Evolutionary conservation across 2,888 invertebrate species (phyloP).

Genomic region (Drosophila neoperkinsi): DNA sequence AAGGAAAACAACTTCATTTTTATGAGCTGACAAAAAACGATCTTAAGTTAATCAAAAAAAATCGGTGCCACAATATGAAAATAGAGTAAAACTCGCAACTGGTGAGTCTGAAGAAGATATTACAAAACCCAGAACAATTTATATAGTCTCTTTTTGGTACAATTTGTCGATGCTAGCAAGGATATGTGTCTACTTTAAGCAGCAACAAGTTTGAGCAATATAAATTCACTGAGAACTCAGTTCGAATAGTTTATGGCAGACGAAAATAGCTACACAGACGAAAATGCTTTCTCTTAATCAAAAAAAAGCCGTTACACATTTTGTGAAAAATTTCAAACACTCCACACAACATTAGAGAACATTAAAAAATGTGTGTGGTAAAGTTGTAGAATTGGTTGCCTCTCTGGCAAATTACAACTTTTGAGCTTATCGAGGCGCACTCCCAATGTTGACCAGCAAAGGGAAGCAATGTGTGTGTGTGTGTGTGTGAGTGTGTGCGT

Average conservation of each 20-base stretch:
- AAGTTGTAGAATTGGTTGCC: constrained; percentile 19
- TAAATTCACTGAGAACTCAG: not conserved
- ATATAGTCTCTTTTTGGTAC: too few species aligned
- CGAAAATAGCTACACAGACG: not conserved
- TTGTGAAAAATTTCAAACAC: not conserved
- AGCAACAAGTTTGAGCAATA: not conserved
- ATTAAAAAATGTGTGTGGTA: constrained; percentile 2
- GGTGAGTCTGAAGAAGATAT: not conserved
- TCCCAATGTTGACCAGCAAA: constrained; percentile 10
- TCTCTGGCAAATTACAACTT: constrained; percentile 49
- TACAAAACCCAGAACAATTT: not conserved
- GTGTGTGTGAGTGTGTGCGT: constrained; percentile 1
- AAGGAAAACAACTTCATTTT: not conserved
- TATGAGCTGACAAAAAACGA: not conserved
- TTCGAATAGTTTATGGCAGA: not conserved
- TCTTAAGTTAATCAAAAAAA: not conserved
- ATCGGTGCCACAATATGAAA: not conserved
- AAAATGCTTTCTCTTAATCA: not conserved
- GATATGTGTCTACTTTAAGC: not conserved
- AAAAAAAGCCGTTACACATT: not conserved
- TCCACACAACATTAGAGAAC: not conserved
- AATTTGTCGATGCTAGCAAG: not conserved
- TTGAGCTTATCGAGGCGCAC: constrained; percentile 66
- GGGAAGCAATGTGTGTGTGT: not conserved
- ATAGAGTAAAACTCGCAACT: not conserved